Evolutionary conservation across 2,888 invertebrate genomes (phyloP).

Genomic region (Adelphocoris suturalis): DNA sequence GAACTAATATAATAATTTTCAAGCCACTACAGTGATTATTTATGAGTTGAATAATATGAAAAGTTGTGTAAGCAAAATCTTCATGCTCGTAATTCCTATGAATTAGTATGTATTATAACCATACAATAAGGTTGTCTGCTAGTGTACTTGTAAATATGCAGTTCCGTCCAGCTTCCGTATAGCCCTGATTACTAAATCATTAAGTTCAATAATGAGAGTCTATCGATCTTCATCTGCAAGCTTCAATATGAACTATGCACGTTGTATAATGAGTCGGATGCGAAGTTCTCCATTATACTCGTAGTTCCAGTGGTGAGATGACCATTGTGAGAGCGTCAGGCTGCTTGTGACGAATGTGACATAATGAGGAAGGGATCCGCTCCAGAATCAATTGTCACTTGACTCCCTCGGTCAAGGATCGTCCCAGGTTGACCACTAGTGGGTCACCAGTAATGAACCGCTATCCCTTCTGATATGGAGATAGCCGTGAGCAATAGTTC

Average conservation of each 20-base stretch:
- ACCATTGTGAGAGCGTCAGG: not conserved
- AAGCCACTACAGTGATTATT: no score
- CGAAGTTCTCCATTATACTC: not conserved
- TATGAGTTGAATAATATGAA: no score
- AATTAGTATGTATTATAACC: no score
- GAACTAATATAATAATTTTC: no score
- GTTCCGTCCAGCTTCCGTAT: no score
- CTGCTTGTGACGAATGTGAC: conserved; percentile 38
- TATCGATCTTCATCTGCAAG: not conserved
- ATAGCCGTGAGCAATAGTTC: not conserved
- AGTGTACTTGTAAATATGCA: no score
- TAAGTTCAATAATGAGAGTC: not conserved
- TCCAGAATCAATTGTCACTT: conserved; percentile 38
- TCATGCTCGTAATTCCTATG: no score
- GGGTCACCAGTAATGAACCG: not conserved
- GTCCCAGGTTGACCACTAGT: not conserved
- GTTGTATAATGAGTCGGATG: not conserved
- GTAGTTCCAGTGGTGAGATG: not conserved
- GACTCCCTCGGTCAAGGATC: conserved; percentile 35
- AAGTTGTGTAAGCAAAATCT: no score
- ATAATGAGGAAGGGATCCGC: conserved; percentile 49
- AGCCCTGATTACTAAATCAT: no score
- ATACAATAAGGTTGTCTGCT: no score
- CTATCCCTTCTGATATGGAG: not conserved
- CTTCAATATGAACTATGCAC: not conserved